phyloP scores from a whole-genome alignment of 1,140 invertebrate genomes.

The Zaprionus lachaisei region DNA sequence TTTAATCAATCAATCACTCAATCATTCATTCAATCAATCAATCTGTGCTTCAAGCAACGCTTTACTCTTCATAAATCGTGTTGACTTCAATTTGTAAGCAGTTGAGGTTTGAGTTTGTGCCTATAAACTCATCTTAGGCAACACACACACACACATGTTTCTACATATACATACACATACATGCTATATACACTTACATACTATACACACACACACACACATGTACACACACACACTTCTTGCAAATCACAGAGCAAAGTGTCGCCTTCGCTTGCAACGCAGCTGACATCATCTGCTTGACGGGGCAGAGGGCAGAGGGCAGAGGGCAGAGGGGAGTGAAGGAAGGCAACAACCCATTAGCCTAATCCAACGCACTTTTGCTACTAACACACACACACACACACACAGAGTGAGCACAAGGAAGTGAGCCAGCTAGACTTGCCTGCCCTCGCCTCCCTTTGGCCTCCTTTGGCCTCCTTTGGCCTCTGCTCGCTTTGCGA shows the following conservation, averaged over 20 bases:
- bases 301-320: too few species aligned
- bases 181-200: neutral
- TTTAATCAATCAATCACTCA: neutral
- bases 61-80: neutral
- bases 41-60: neutral
- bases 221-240: neutral
- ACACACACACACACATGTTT: neutral
- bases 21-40: neutral
- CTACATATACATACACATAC: neutral
- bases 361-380: constrained; percentile 20
- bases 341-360: constrained; percentile 17
- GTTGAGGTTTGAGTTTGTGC: too few species aligned
- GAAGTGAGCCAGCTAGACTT: neutral
- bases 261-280: neutral
- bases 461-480: neutral
- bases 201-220: neutral
- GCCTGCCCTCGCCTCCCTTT: neutral
- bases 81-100: neutral
- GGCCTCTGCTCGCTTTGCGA: neutral
- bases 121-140: neutral
- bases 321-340: too few species aligned
- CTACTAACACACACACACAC: constrained; percentile 2
- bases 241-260: neutral
- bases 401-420: neutral
- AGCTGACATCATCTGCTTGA: constrained; percentile 31